Percentiles rank a stretch among this genome's conserved stretches.
Conservation (phyloP, 2,797 vertebrate genomes). For the Lagorchestes hirsutus region DNA sequence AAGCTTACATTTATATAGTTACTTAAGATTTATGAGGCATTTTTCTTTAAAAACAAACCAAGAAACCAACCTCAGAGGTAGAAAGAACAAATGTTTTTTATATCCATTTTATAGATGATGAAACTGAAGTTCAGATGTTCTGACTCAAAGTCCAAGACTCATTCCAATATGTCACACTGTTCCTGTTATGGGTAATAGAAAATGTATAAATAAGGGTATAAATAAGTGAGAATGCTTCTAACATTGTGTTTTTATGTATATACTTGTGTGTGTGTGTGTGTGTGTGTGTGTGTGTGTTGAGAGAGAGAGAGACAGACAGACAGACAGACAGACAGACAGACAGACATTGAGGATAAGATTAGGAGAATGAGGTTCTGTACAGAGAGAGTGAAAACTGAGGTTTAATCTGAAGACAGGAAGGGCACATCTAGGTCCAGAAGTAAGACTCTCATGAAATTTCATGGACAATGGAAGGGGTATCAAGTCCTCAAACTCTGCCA, state of each 20-base stretch:
- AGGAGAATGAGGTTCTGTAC: background rate
- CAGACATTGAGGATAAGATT: background rate
- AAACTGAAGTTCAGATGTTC: background rate
- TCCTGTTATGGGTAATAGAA: background rate
- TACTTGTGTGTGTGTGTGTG: background rate
- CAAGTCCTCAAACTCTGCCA: background rate
- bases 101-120: background rate
- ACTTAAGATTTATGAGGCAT: background rate
- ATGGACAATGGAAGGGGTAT: background rate
- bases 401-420: background rate
- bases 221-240: background rate
- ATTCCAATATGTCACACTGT: background rate
- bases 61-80: background rate
- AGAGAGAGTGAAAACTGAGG: background rate
- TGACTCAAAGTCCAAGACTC: background rate
- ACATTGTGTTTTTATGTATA: background rate
- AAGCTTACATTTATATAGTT: background rate
- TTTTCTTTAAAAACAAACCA: background rate
- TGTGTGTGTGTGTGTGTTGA: too few species aligned
- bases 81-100: background rate
- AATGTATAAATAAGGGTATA: background rate
- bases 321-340: background rate
- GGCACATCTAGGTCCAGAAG: background rate
- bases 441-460: conserved; percentile 14
- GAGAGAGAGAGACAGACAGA: background rate